Conservation (phyloP, 2,888 invertebrate genomes). For the Eledona agricola region DNA sequence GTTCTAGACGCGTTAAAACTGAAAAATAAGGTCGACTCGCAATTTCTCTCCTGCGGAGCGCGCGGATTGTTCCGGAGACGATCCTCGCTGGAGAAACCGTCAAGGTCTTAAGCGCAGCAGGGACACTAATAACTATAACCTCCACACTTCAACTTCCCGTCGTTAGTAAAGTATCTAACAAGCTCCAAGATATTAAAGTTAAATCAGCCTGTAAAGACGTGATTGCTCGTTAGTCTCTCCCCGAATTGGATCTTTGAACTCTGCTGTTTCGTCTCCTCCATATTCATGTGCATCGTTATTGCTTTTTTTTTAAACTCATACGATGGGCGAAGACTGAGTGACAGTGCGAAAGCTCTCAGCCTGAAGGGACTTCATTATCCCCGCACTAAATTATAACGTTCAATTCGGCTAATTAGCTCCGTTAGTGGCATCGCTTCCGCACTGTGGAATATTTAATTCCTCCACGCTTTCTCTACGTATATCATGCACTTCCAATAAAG, state of each 20-base stretch:
- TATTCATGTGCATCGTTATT: conserved; percentile 33
- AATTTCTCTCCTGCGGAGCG: conserved; percentile 1
- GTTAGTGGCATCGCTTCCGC: conserved; percentile 15
- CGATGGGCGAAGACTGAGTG: too few relatives aligned
- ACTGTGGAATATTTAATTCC: conserved; percentile 31
- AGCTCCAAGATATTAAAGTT: conserved; percentile 41
- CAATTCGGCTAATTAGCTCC: conserved; percentile 20
- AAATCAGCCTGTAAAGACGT: conserved; percentile 39
- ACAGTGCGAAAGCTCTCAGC: too few relatives aligned
- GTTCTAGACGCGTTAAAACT: too few relatives aligned
- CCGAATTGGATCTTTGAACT: conserved; percentile 37
- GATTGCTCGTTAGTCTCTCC: conserved; percentile 37
- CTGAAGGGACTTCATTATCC: too few relatives aligned
- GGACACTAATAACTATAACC: conserved; percentile 38
- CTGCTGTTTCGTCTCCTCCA: conserved; percentile 27
- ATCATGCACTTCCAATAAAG: conserved; percentile 24
- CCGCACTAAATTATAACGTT: conserved; percentile 23
- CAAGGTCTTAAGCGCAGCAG: conserved; percentile 30
- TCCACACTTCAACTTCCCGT: conserved; percentile 39
- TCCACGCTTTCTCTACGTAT: conserved; percentile 12
- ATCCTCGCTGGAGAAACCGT: conserved; percentile 14
- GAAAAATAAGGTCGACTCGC: too few relatives aligned
- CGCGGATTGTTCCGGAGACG: conserved; percentile 16
- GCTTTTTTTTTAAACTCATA: conserved; percentile 19
- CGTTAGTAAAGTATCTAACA: conserved; percentile 42